Base-by-base conservation (phyloP, 2,888 invertebrate species). In the Luperina nickerlii region DNA sequence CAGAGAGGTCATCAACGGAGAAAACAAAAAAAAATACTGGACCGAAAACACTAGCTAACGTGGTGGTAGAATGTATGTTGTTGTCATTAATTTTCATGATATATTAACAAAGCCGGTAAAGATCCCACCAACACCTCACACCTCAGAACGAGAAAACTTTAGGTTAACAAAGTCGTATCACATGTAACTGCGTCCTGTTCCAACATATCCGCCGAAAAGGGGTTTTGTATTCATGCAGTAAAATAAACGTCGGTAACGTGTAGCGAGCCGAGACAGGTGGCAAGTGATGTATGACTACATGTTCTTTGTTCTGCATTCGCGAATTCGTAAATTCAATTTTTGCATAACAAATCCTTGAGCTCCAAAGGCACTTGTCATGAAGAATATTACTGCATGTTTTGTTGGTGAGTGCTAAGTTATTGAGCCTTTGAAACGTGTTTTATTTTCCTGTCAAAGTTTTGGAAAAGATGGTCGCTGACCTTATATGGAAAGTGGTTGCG, bases 281-380 rank as follows among this genome's bases (percentile, higher is more conserved):
- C 77, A 86, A 81, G 87, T 94, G 93, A 94, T 92, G 88, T 91
- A 94, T 90, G 89, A 90, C 83, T 87, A 85, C 90, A 90, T 87
- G 91, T 89, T 90, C 92, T 90, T 89, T 90, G 91, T 91, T 90
- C 87, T 81, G 79, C 76, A 84, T 80, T 81, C 70, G 66, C 70
- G 80, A 87, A 86, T 87, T 84, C 82, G 84, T 79, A 83, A 88
- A 89, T 90, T 90, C 82, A 85, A 89, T 89, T 90, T 90, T 87
- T 81, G 75, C 66, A 80, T 78, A 78, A 70, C 66, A 82, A 80
- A 85, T 84, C 75, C 66, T 68, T 32, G 27, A 48, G 79, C 45
- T 80, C 45, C 67, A 60, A 63, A 83, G 67, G 74, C 68, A 65
- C 68, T 69, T 72, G 74, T 72, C 74, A 62, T 74, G 70, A 54